These are phyloP conservation scores for Hyalella azteca DNA, from an alignment of 2,888 invertebrate species.

Conservation along the genomic window DNA sequence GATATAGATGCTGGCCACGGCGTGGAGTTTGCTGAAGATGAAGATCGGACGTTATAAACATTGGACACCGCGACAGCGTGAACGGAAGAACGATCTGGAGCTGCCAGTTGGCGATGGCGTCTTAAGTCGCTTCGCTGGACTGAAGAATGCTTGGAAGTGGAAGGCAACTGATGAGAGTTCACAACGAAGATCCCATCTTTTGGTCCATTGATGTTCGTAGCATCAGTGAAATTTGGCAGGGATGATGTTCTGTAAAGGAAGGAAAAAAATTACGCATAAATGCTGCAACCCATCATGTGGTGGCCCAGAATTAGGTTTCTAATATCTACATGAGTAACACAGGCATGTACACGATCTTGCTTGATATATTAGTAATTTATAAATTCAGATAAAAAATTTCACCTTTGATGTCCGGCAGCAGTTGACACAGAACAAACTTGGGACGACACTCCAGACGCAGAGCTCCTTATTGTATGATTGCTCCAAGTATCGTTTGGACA, in stretches of 20 bases:
- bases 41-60: neutral
- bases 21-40: neutral
- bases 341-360: too few species aligned
- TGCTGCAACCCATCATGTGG: too few species aligned
- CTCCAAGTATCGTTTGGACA: neutral
- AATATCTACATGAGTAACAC: too few species aligned
- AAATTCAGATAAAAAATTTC: slow-evolving; percentile 2
- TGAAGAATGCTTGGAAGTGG: neutral
- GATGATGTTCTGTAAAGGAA: slow-evolving; percentile 65
- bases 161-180: neutral
- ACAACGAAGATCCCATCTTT: neutral
- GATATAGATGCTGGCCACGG: too few species aligned
- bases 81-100: neutral
- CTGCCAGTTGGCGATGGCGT: neutral
- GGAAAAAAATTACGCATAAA: too few species aligned
- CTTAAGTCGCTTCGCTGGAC: neutral
- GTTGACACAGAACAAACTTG: neutral
- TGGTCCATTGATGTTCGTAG: neutral
- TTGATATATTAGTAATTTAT: too few species aligned
- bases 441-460: neutral
- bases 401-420: slow-evolving; percentile 59
- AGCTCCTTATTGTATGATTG: neutral
- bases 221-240: slow-evolving; percentile 69
- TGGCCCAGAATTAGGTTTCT: too few species aligned
- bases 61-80: neutral